Base-by-base conservation (phyloP, 2,888 invertebrate species). In the Meta bourneti region DNA sequence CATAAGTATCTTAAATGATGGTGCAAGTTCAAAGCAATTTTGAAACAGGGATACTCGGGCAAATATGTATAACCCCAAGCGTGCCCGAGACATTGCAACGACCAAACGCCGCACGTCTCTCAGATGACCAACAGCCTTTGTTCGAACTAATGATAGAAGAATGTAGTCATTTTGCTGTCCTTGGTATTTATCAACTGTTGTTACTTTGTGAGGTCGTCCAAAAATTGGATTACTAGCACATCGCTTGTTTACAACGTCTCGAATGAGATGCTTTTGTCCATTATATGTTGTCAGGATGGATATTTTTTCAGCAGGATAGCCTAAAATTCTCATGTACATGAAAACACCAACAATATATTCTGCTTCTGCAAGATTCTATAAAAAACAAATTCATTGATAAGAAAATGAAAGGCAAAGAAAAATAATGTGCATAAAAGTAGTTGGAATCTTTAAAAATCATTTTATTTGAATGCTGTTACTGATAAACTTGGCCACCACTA, bases 151-250 rank as follows among this genome's bases (percentile, higher is more conserved):
- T 0, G 99, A 99, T 81, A 99, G 96, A 19, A 99, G 96, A 92
- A 99, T 98, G 94, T 98, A 98, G 95, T 99, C 99, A 95, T 99
- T 99, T 95, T 99, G 99, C 94, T 99, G 99, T 90, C 99, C 99
- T 95, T 99, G 99, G 95, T 99, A 99, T 95, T 99, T 99, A 95
- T 99, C 99, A 20, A 99, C 99, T 0, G 99, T 99, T 0, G 96
- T 95, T 78, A 96, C 95, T 95, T 98, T 99, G 93, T 97, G 97
- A 0, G 99, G 99, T 94, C 97, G 96, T 20, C 99, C 99, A 94
- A 99, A 98, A 85, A 99, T 96, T 0, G 99, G 98, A 96, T 99
- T 99, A 93, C 97, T 97, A 0, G 98, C 98, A 95, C 99, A 99
- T 85, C 99, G 96, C 93, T 95, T 95, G 16, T 98, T 97, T 90